Conservation (phyloP, 2,113 vertebrate species). For the Rhinolophus sinicus region DNA sequence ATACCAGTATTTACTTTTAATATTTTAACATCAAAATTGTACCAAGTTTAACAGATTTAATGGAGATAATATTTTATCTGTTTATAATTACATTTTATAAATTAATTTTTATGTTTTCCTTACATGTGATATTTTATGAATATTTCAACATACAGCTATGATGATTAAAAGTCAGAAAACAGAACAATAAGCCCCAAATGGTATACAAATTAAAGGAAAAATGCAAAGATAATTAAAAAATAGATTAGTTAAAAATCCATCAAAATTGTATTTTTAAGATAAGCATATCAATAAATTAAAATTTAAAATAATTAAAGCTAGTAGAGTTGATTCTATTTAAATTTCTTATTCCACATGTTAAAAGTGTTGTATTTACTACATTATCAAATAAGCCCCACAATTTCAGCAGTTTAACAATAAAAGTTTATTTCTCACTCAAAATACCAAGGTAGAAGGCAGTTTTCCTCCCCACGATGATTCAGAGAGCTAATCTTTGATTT, state of each 20-base stretch:
- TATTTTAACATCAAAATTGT: not conserved
- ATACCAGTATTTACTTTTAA: not conserved
- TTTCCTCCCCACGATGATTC: not conserved
- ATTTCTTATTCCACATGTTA: not conserved
- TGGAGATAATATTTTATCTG: not conserved
- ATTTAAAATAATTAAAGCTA: not conserved
- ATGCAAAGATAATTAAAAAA: not conserved
- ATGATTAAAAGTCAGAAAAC: not conserved
- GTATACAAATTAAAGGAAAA: not conserved
- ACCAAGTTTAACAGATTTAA: not conserved
- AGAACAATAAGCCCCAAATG: not conserved
- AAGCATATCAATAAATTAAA: not conserved
- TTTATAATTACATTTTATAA: not conserved
- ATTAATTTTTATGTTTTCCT: not conserved
- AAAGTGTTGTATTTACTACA: not conserved
- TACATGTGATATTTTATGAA: not conserved
- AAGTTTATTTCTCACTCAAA: not conserved
- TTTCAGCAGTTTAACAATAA: not conserved
- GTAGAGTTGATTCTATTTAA: not conserved
- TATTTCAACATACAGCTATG: not conserved
- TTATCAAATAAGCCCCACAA: not conserved
- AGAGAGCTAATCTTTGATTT: not conserved
- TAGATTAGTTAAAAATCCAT: not conserved
- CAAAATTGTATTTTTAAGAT: slow-evolving; percentile 10
- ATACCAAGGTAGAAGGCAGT: not conserved